Evolutionary conservation across 2,113 vertebrate genomes (phyloP).

Genomic region (Carlito syrichta): DNA sequence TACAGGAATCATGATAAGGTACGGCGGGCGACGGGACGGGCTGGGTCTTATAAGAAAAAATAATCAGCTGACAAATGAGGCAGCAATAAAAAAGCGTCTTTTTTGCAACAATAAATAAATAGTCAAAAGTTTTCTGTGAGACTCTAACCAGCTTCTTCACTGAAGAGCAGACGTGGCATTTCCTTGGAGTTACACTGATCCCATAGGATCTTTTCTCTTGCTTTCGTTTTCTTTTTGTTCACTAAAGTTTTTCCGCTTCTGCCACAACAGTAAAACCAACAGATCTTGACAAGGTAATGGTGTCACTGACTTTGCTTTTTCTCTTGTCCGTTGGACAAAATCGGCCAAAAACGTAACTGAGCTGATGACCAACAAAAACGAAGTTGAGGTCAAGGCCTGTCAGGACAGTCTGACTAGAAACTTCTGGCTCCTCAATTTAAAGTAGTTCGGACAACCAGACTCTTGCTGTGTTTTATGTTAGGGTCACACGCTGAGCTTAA

Average conservation of each 20-base stretch:
- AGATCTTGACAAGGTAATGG: conserved; percentile 87
- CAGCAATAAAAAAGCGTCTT: conserved; percentile 91
- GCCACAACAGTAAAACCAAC: conserved; percentile 87
- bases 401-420: conserved; percentile 86
- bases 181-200: conserved; percentile 86
- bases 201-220: conserved; percentile 84
- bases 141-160: conserved; percentile 92
- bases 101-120: conserved; percentile 93
- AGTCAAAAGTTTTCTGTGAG: conserved; percentile 88
- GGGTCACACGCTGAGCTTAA: conserved; percentile 89
- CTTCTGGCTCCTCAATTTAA: conserved; percentile 86
- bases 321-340: conserved; percentile 91
- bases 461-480: conserved; percentile 85
- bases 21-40: conserved; percentile 85
- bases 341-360: conserved; percentile 85
- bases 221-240: conserved; percentile 81
- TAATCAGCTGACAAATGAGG: conserved; percentile 92
- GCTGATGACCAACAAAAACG: conserved; percentile 85
- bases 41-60: conserved; percentile 88
- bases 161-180: conserved; percentile 91
- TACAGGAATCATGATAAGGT: conserved; percentile 90
- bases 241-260: conserved; percentile 85
- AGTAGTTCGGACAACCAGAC: conserved; percentile 89
- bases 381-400: conserved; percentile 85
- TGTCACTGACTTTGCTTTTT: conserved; percentile 84